Conservation (phyloP, 2,113 vertebrate species). For the Perognathus longimembris region DNA sequence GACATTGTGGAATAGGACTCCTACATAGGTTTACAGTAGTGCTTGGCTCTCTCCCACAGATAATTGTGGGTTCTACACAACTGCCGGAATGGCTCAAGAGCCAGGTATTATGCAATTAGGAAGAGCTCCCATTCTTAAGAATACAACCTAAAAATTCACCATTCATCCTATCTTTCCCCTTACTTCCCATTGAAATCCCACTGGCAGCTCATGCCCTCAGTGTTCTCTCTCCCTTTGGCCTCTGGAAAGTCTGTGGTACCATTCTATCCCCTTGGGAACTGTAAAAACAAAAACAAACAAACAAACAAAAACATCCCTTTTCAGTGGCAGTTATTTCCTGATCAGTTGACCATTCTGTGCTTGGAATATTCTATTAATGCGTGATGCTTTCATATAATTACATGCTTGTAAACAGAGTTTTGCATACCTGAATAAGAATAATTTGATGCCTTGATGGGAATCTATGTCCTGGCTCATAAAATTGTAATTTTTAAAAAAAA, state of each 20-base stretch:
- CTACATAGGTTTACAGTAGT: too few species aligned
- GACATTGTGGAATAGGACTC: too few species aligned
- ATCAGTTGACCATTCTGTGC: background rate
- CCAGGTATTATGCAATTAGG: background rate
- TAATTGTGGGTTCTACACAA: too few species aligned
- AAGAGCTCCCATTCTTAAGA: background rate
- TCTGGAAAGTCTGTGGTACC: background rate
- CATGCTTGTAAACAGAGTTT: background rate
- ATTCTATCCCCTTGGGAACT: background rate
- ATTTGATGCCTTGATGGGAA: background rate
- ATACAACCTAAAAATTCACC: background rate
- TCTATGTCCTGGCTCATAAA: background rate
- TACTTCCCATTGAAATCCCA: background rate
- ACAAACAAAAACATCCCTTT: background rate
- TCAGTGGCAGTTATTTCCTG: background rate
- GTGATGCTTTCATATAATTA: background rate
- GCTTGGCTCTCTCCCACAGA: too few species aligned
- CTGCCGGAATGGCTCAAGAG: too few species aligned
- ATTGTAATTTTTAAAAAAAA: background rate
- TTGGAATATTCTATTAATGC: background rate
- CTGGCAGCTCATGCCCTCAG: background rate
- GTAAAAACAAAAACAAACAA: too few species aligned
- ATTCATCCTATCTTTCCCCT: accelerated
- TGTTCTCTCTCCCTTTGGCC: background rate
- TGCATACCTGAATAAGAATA: background rate